Evolutionary conservation across 2,888 invertebrate species (phyloP).

Genomic region (Harpagoxenus sublaevis): DNA sequence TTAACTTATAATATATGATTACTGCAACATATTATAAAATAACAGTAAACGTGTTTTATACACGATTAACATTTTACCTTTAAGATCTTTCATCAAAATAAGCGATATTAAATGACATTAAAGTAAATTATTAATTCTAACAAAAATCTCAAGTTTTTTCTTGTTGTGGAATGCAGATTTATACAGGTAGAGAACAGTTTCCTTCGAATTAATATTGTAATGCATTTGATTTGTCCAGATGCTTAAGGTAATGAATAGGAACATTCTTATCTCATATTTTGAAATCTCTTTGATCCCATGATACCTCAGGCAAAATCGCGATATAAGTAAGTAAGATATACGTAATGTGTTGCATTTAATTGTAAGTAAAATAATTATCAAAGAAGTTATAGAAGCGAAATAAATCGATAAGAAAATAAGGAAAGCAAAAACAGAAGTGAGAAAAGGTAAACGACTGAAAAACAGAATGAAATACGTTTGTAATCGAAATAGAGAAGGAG

Average conservation of each 20-base stretch:
- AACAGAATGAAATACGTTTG: conserved; percentile 20
- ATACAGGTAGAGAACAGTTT: background rate
- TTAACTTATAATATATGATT: background rate
- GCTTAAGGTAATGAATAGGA: conserved; percentile 70
- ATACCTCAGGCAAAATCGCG: conserved; percentile 14
- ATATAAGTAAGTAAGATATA: conserved; percentile 54
- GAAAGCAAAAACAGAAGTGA: conserved; percentile 33
- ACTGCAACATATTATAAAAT: background rate
- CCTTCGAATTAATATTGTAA: background rate
- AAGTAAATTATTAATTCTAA: conserved; percentile 2
- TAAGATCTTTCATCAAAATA: background rate
- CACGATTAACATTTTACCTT: conserved; percentile 24
- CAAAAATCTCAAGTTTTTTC: background rate
- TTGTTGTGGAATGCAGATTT: background rate
- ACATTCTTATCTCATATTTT: conserved; percentile 62
- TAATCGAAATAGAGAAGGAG: conserved; percentile 48
- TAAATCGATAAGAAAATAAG: conserved; percentile 2
- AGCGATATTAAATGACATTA: background rate
- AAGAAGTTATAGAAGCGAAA: background rate
- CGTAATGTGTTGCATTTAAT: conserved; percentile 42
- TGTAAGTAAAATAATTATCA: background rate
- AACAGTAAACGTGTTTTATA: background rate
- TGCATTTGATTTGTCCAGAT: background rate
- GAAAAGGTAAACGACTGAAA: conserved; percentile 19
- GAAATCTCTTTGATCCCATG: conserved; percentile 63